Base-by-base conservation (phyloP, 2,888 invertebrate genomes). In the Pyrocoelia pectoralis region DNA sequence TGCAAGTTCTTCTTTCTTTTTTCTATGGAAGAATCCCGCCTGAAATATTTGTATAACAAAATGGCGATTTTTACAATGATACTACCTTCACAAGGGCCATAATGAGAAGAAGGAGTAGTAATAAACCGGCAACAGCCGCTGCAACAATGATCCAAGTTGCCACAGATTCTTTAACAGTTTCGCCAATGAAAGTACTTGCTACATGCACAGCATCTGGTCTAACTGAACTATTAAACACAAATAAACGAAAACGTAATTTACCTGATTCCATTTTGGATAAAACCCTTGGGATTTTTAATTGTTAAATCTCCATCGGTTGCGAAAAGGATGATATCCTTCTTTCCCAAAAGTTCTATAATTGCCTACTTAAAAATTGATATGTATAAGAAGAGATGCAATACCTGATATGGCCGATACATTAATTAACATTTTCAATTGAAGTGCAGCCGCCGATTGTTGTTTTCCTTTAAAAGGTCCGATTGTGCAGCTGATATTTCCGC, bases 1-100 rank as follows among this genome's bases (percentile, higher is more conserved):
- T 3, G 24, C 24, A 5, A 24, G 24, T 72, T 84, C 82, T 49
- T 83, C 81, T 72, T 83, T 84, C 58, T 77, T 82, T 13, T 76
- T 72, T 46, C 85, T 79, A 56, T 81, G 80, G 67, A 85, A 85
- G 78, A 85, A 85, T 53, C 84, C 84, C 64, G 77, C 68, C 84
- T 83, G 65, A 56, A 77, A 73, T 8, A 40, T 1, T 15, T 56
- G 41, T 55, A 40, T 33, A n/a, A 28, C 1, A 38, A 50, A 14
- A 14, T 29, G n/a, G n/a, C n/a, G n/a, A 15, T 43, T 9, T 8
- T 28, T 56, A 46, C 14, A 46, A 1, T 14, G 15, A 9, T 54
- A 15, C 61, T 65, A 77, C 77, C 72, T 77, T 78, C 18, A 74
- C 68, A 3, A 84, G 75, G 55, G 70, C 78, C 17, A 83, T 79